A percentile compares a stretch with the other conserved stretches of the same genome.
These are phyloP conservation scores for Eupithecia exiguata DNA, from an alignment of 2,888 invertebrate species.

Conservation along the genomic window DNA sequence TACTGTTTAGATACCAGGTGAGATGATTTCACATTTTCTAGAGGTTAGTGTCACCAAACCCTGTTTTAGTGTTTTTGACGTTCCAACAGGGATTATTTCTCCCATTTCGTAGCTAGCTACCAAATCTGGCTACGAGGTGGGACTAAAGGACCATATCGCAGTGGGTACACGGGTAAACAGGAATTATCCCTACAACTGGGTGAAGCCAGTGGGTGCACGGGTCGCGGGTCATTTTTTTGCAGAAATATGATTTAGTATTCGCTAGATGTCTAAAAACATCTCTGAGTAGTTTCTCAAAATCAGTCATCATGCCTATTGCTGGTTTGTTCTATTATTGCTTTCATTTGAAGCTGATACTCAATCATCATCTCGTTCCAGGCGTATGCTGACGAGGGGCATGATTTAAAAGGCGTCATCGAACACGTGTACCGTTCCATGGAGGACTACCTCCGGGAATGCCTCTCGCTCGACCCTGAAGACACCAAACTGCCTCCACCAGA, in stretches of 20 bases:
- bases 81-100: not conserved
- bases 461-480: slow-evolving; percentile 92
- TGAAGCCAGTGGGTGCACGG: no score
- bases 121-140: no score
- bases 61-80: not conserved
- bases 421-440: slow-evolving; percentile 97
- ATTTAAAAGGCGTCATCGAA: slow-evolving; percentile 91
- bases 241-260: no score
- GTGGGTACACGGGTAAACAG: no score
- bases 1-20: slow-evolving; percentile 97
- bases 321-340: not conserved
- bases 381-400: slow-evolving; percentile 96
- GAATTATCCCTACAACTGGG: no score
- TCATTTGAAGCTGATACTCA: not conserved
- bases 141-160: no score
- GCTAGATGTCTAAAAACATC: no score
- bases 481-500: slow-evolving; percentile 86
- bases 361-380: slow-evolving; percentile 84
- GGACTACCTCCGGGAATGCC: slow-evolving; percentile 95
- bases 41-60: not conserved
- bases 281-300: no score
- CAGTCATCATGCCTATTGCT: not conserved
- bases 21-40: slow-evolving; percentile 20
- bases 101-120: no score
- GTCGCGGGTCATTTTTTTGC: no score